These are phyloP conservation scores for Gadopsis bispinosus DNA, from an alignment of 2,797 vertebrate genomes.

Conservation along the genomic window DNA sequence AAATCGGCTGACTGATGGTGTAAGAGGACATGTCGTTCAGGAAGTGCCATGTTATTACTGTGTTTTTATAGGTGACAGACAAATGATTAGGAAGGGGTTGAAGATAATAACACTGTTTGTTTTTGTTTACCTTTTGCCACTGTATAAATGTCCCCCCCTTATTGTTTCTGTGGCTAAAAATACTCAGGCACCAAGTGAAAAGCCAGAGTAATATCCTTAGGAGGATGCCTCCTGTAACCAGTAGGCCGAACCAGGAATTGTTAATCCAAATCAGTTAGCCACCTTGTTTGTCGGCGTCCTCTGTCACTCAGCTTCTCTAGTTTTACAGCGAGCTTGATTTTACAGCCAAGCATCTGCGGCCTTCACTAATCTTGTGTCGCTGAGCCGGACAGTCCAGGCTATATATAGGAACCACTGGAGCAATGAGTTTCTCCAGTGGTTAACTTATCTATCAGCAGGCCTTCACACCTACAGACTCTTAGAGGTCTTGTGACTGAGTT, in stretches of 20 bases:
- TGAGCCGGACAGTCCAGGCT: slow-evolving; percentile 20
- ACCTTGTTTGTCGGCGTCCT: slow-evolving; percentile 45
- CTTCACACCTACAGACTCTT: slow-evolving; percentile 25
- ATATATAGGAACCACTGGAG: slow-evolving; percentile 41
- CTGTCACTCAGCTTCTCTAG: slow-evolving; percentile 26
- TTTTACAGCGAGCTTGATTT: slow-evolving; percentile 45
- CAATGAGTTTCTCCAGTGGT: slow-evolving; percentile 23
- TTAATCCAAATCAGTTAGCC: slow-evolving; percentile 31
- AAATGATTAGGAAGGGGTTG: background rate
- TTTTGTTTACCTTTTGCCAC: slow-evolving; percentile 16
- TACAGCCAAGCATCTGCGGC: slow-evolving; percentile 27
- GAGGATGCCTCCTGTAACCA: slow-evolving; percentile 1
- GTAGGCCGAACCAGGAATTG: slow-evolving; percentile 22
- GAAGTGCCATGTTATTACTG: background rate
- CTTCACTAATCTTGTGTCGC: slow-evolving; percentile 35
- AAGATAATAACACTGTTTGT: slow-evolving; percentile 20
- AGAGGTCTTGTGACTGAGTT: slow-evolving; percentile 30
- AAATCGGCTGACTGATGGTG: background rate
- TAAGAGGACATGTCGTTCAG: background rate
- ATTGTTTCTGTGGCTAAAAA: slow-evolving; percentile 41
- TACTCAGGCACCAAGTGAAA: slow-evolving; percentile 24
- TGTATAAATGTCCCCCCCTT: background rate
- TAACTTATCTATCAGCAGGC: slow-evolving; percentile 37
- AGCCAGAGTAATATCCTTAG: slow-evolving; percentile 32
- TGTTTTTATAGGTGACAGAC: background rate